Conservation (phyloP, 1,140 invertebrate species). For the Drosophila arawakana region DNA sequence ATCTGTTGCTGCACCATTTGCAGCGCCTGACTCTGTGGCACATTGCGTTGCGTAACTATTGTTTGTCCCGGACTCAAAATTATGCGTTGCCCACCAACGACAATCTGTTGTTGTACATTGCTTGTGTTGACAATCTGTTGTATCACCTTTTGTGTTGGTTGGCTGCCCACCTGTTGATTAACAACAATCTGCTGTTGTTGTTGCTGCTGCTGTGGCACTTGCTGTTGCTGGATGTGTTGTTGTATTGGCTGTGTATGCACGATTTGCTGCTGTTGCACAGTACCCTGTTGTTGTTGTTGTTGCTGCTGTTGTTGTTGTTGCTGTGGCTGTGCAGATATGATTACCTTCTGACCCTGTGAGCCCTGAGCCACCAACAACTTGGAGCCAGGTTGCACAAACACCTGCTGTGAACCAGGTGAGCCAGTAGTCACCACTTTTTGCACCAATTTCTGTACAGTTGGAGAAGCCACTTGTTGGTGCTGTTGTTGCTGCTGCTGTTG, state of each 20-base stretch:
- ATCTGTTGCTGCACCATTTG: slow-evolving; percentile 83
- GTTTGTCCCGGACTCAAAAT: slow-evolving; percentile 82
- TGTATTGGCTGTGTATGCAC: slow-evolving; percentile 69
- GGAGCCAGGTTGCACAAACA: slow-evolving; percentile 76
- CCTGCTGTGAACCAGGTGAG: slow-evolving; percentile 59
- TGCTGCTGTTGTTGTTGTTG: slow-evolving; percentile 50
- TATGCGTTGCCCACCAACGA: slow-evolving; percentile 79
- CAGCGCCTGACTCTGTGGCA: slow-evolving; percentile 71
- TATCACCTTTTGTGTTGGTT: slow-evolving; percentile 79
- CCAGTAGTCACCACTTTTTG: slow-evolving; percentile 51
- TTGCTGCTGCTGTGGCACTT: slow-evolving; percentile 51
- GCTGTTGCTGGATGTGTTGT: slow-evolving; percentile 47
- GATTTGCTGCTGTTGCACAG: slow-evolving; percentile 63
- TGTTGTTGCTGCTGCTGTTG: slow-evolving; percentile 54
- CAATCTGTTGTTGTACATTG: slow-evolving; percentile 83
- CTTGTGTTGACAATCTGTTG: slow-evolving; percentile 84
- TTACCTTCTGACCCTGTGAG: slow-evolving; percentile 78
- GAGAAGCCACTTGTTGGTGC: slow-evolving; percentile 34
- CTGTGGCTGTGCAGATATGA: slow-evolving; percentile 65
- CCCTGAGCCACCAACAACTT: slow-evolving; percentile 79
- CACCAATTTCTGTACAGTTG: slow-evolving; percentile 60
- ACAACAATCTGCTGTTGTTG: slow-evolving; percentile 69
- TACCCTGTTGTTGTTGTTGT: slow-evolving; percentile 20
- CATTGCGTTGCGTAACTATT: slow-evolving; percentile 77
- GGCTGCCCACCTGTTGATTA: slow-evolving; percentile 56